Conservation (phyloP, 2,113 vertebrate species). For the Mirza zaza region DNA sequence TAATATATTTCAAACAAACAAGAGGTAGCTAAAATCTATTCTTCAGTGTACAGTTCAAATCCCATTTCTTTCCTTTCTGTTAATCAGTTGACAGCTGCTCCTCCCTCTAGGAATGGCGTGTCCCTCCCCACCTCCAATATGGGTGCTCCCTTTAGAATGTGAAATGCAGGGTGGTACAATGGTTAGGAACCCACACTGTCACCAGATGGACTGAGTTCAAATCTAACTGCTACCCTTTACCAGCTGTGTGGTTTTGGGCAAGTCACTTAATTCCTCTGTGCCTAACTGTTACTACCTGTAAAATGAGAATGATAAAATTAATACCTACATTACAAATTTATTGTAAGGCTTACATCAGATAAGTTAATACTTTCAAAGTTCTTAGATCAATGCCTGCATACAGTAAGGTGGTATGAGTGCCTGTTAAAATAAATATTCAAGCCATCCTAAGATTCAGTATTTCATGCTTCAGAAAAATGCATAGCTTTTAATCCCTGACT, state of each 20-base stretch:
- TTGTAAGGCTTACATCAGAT: neutral
- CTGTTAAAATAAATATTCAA: neutral
- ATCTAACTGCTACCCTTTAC: neutral
- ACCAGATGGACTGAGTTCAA: neutral
- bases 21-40: neutral
- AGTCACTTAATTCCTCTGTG: neutral
- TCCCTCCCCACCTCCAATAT: neutral
- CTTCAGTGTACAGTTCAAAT: neutral
- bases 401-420: neutral
- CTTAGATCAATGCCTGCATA: neutral
- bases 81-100: neutral
- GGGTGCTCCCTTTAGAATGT: neutral
- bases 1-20: neutral
- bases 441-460: neutral
- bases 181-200: neutral
- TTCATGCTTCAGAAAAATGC: neutral
- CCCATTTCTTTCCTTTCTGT: neutral
- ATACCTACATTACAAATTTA: neutral
- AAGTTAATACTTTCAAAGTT: neutral
- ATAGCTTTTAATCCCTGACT: neutral
- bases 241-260: neutral
- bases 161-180: neutral
- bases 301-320: neutral
- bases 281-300: neutral
- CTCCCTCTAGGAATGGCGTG: neutral